Evolutionary conservation across 2,888 invertebrate species (phyloP).

Genomic region (Synanthedon formicaeformis): DNA sequence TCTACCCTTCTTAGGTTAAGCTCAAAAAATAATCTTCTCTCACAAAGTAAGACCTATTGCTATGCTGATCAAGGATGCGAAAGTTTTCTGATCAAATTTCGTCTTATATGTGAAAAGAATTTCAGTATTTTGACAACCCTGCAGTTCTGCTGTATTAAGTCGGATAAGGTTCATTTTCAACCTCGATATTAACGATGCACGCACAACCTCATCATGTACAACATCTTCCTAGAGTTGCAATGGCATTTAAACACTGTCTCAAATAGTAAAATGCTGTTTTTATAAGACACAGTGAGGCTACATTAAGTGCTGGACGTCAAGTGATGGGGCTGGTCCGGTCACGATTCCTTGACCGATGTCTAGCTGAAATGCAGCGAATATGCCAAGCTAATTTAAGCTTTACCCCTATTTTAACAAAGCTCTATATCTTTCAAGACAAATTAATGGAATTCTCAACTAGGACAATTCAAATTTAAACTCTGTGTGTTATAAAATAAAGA

Average conservation of each 20-base stretch:
- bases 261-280: slow-evolving; percentile 33
- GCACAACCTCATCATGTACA: too few species aligned
- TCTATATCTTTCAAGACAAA: slow-evolving; percentile 10
- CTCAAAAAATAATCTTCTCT: too few species aligned
- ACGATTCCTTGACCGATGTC: slow-evolving; percentile 68
- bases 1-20: too few species aligned
- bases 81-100: too few species aligned
- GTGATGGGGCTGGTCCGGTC: slow-evolving; percentile 63
- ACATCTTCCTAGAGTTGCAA: neutral
- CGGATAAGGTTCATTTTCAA: too few species aligned
- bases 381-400: slow-evolving; percentile 18
- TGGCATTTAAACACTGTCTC: slow-evolving; percentile 30
- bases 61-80: too few species aligned
- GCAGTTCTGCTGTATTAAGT: too few species aligned
- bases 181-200: too few species aligned
- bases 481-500: slow-evolving; percentile 5
- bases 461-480: slow-evolving; percentile 11
- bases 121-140: too few species aligned
- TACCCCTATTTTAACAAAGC: slow-evolving; percentile 6
- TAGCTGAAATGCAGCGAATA: slow-evolving; percentile 38
- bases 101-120: too few species aligned
- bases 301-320: slow-evolving; percentile 63
- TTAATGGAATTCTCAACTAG: slow-evolving; percentile 10
- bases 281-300: slow-evolving; percentile 41
- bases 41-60: too few species aligned